These are phyloP conservation scores for Nebria salina DNA, from an alignment of 2,888 invertebrate species.

Conservation along the genomic window DNA sequence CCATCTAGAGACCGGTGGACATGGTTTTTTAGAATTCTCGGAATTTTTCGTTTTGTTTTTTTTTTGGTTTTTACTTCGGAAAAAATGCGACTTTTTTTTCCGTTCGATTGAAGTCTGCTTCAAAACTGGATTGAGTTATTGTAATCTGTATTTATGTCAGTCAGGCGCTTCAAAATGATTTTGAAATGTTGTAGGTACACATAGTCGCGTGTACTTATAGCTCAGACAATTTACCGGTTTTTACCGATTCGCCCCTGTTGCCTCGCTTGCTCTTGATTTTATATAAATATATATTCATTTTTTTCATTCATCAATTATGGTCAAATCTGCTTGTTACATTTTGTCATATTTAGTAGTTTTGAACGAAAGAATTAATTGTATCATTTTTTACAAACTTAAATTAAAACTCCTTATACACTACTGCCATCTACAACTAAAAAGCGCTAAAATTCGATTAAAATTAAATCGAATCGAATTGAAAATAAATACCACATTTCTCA, in stretches of 20 bases:
- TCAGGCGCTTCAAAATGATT: conserved; percentile 31
- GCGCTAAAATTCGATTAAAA: too few relatives aligned
- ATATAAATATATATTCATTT: background rate
- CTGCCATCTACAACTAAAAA: too few relatives aligned
- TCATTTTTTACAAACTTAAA: background rate
- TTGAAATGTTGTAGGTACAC: conserved; percentile 38
- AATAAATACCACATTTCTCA: background rate
- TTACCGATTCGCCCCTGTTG: conserved; percentile 24
- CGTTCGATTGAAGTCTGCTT: conserved; percentile 52
- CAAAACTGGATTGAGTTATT: conserved; percentile 63
- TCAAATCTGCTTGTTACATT: conserved; percentile 33
- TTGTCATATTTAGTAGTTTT: conserved; percentile 2
- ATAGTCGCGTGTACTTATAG: conserved; percentile 14
- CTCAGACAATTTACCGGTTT: conserved; percentile 10
- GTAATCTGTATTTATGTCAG: conserved; percentile 48
- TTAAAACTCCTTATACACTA: too few relatives aligned
- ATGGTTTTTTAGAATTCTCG: conserved; percentile 54
- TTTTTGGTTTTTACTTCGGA: conserved; percentile 15
- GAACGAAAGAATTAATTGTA: background rate
- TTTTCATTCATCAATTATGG: conserved; percentile 21
- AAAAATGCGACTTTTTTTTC: conserved; percentile 9
- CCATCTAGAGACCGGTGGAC: conserved; percentile 52
- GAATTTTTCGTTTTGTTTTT: conserved; percentile 57
- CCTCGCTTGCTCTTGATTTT: background rate
- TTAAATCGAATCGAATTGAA: too few relatives aligned